Base-by-base conservation (phyloP, 2,888 invertebrate species). In the Melipona bicolor region DNA sequence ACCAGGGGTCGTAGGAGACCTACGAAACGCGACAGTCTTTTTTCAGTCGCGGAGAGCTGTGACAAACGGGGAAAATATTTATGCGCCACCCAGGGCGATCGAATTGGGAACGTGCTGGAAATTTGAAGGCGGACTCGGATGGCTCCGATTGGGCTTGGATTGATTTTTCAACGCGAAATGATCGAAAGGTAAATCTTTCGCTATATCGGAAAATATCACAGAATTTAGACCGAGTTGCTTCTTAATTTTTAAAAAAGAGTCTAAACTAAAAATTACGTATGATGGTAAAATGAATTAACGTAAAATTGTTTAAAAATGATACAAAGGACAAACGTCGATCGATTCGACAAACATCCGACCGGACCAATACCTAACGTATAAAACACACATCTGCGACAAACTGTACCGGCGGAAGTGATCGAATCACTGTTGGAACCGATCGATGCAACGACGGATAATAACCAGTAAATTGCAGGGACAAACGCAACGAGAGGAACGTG, bases 31-130 rank as follows among this genome's bases (percentile, higher is more conserved):
- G 9, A 19, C 52, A 15, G 54, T 21, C 15, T 67, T 71, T 76
- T 83, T 27, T 27, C 27, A 27, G 24, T 72, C 76, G n/a, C 2
- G n/a, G 0, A 15, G 11, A 15, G 6, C 19, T 9, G 52, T 75
- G 70, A 83, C n/a, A 62, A 83, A 83, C 68, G 68, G 67, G 71
- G 19, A 56, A 77, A 83, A 71, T 76, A 67, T 81, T 64, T 61
- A 72, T 54, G 49, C 77, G 27, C 83, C 71, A 27, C 77, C 69
- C 74, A 27, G n/a, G 61, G 27, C 15, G 43, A 50, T 32, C 36
- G 56, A 69, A 32, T 43, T 59, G 21, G 17, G 11, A 69, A 52
- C 24, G 59, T 21, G 43, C 13, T 13, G 15, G 71, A 49, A 19
- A 27, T 72, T 19, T 24, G 56, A 56, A 36, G 19, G 32, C 5